Evolutionary conservation across 1,140 invertebrate species (phyloP).

Genomic region (Neodiprion virginianus): DNA sequence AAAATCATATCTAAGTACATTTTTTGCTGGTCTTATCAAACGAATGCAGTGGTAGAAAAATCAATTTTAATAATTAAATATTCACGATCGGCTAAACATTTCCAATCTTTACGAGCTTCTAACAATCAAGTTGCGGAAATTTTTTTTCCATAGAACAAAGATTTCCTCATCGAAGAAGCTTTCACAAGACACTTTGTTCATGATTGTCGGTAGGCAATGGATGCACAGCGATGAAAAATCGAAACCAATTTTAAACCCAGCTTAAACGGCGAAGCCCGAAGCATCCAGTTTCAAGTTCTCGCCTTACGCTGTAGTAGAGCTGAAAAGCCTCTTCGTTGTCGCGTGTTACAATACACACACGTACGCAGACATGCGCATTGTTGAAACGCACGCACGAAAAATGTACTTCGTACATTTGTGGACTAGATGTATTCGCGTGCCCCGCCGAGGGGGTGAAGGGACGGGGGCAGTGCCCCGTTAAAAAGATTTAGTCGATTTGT

Average conservation of each 20-base stretch:
- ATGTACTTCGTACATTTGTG: no score
- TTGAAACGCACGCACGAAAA: no score
- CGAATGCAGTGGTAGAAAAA: no score
- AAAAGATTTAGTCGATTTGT: slow-evolving; percentile 6
- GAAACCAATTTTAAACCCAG: slow-evolving; percentile 1
- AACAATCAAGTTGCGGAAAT: background rate
- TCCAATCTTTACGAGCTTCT: background rate
- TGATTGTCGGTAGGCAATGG: background rate
- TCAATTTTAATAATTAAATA: no score
- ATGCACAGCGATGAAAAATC: background rate
- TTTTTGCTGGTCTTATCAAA: no score
- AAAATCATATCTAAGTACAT: no score
- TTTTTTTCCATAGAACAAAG: background rate
- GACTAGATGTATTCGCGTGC: background rate
- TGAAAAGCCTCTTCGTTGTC: background rate
- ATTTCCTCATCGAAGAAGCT: background rate
- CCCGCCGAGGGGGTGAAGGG: background rate
- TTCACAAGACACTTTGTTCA: background rate
- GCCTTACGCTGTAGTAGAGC: background rate
- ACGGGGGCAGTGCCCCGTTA: background rate
- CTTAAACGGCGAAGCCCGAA: background rate
- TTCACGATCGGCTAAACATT: no score
- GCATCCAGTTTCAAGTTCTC: slow-evolving; percentile 5
- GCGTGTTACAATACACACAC: background rate
- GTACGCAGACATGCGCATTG: no score